These are phyloP conservation scores for Hyles lineata DNA, from an alignment of 2,888 invertebrate species.

Conservation along the genomic window DNA sequence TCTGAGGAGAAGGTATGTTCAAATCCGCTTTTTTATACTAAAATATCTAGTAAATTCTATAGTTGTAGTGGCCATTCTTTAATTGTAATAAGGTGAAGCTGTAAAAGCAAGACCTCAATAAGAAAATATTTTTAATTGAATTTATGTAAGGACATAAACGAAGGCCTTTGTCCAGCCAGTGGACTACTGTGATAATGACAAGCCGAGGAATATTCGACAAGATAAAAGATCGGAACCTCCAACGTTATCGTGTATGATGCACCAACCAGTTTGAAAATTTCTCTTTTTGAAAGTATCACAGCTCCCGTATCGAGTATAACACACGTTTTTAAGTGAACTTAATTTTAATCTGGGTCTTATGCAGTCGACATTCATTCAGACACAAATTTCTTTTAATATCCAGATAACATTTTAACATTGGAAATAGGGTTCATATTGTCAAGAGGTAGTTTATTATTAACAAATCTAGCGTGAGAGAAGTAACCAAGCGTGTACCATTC, in stretches of 20 bases:
- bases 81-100: neutral
- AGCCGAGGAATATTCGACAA: neutral
- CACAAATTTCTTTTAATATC: neutral
- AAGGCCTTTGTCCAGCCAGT: constrained; percentile 10
- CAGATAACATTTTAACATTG: neutral
- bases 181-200: too few species aligned
- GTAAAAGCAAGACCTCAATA: too few species aligned
- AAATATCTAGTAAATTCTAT: constrained; percentile 30
- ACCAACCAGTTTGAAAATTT: constrained; percentile 64
- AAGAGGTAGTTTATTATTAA: constrained; percentile 22
- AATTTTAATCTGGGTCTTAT: neutral
- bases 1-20: constrained; percentile 98
- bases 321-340: constrained; percentile 12
- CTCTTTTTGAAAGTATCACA: constrained; percentile 20
- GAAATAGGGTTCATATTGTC: neutral
- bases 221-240: neutral
- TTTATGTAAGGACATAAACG: neutral
- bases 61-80: constrained; percentile 20
- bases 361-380: neutral
- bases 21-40: constrained; percentile 38
- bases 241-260: constrained; percentile 60
- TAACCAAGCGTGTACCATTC: constrained; percentile 65
- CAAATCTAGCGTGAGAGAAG: constrained; percentile 38
- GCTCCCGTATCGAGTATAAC: constrained; percentile 23
- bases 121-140: neutral